A percentile compares a stretch with the other conserved stretches of the same genome.
Evolutionary conservation across 2,113 vertebrate species (phyloP).

Genomic region (Halcyon senegalensis): DNA sequence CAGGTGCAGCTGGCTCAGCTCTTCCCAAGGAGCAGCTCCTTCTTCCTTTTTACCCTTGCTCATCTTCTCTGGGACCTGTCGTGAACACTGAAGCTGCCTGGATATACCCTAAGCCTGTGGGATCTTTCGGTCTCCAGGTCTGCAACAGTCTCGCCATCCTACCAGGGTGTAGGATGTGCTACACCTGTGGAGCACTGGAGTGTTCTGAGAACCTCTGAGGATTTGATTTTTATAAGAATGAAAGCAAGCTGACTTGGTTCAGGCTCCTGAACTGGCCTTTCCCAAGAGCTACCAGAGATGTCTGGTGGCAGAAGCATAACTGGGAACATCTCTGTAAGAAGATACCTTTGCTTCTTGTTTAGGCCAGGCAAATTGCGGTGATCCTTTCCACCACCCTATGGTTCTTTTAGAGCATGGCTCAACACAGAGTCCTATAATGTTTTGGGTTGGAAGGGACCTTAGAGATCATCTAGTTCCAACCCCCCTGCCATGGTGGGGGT

Average conservation of each 20-base stretch:
- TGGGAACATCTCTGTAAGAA: not conserved
- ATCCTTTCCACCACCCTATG: not conserved
- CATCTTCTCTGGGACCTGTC: not conserved
- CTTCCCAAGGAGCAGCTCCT: not conserved
- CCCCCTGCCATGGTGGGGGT: too few species aligned
- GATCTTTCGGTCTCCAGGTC: not conserved
- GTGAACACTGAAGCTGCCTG: not conserved
- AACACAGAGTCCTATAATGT: not conserved
- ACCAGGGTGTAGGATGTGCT: not conserved
- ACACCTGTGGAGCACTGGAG: not conserved
- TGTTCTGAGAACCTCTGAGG: not conserved
- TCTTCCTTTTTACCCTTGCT: not conserved
- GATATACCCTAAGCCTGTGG: not conserved
- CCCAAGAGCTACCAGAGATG: too few species aligned
- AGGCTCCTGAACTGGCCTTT: not conserved
- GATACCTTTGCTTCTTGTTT: not conserved
- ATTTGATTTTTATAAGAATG: not conserved
- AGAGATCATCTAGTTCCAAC: too few species aligned
- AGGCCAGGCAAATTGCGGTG: not conserved
- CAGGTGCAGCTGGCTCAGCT: not conserved
- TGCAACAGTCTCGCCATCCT: not conserved
- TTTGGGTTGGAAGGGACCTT: too few species aligned
- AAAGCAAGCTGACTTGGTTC: not conserved
- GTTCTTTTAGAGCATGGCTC: not conserved
- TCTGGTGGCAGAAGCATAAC: not conserved